Percentiles rank a stretch among this genome's conserved stretches.
phyloP scores from a whole-genome alignment of 2,888 invertebrate species.

The Frankliniella fusca region DNA sequence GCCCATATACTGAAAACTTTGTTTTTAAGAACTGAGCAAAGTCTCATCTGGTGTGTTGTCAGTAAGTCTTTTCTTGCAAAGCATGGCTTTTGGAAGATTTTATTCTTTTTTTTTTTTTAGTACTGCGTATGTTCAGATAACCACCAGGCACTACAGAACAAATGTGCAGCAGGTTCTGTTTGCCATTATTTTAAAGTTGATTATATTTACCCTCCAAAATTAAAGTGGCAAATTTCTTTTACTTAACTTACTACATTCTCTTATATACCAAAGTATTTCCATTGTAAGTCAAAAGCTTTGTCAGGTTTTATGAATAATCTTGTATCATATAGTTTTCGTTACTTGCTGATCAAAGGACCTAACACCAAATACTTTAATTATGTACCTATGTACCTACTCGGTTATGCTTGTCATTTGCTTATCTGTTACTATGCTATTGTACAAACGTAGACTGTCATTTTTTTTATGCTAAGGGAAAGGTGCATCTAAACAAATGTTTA shows the following conservation, averaged over 20 bases:
- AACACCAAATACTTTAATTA: conserved; percentile 1
- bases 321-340: conserved; percentile 1
- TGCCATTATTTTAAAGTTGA: background rate
- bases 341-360: background rate
- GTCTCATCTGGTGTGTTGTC: background rate
- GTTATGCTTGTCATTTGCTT: conserved; percentile 7
- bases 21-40: background rate
- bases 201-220: background rate
- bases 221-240: background rate
- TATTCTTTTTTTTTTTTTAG: background rate
- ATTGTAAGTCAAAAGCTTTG: background rate
- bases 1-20: background rate
- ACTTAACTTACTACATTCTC: background rate
- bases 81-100: background rate
- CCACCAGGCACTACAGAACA: too few relatives aligned
- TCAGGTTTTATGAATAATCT: background rate
- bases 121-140: too few relatives aligned
- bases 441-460: background rate
- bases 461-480: background rate
- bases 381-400: background rate
- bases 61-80: background rate
- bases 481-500: background rate
- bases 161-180: background rate
- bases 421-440: background rate
- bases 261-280: conserved; percentile 5